phyloP scores from a whole-genome alignment of 2,888 invertebrate genomes.

The Plebejus argus region DNA sequence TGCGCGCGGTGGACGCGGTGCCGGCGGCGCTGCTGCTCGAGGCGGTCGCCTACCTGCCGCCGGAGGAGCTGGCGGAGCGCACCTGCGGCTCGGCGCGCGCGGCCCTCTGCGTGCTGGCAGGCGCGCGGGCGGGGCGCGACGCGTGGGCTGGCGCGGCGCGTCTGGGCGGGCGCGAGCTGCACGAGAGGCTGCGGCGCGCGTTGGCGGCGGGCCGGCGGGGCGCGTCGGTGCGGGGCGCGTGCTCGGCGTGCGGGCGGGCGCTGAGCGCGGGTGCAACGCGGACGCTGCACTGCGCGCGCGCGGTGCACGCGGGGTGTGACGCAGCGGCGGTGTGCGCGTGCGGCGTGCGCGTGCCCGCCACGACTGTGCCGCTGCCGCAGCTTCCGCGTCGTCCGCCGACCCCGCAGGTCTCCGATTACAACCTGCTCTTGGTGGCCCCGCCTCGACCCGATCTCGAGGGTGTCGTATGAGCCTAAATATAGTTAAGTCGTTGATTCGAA shows the following conservation, averaged over 20 bases:
- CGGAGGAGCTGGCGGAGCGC: slow-evolving; percentile 52
- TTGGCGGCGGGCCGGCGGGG: slow-evolving; percentile 57
- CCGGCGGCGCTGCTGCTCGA: slow-evolving; percentile 59
- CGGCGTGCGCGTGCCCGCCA: slow-evolving; percentile 52
- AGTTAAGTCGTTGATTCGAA: not conserved
- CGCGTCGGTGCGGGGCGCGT: slow-evolving; percentile 59
- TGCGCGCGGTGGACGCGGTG: slow-evolving; percentile 50
- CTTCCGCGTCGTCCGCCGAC: slow-evolving; percentile 43
- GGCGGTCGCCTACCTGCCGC: slow-evolving; percentile 61
- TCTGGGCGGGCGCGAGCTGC: slow-evolving; percentile 54
- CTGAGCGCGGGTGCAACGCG: slow-evolving; percentile 46
- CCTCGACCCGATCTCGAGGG: slow-evolving; percentile 73
- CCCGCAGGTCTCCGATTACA: slow-evolving; percentile 49
- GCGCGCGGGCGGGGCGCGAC: slow-evolving; percentile 46
- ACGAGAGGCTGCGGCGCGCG: slow-evolving; percentile 58
- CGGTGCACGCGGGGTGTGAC: slow-evolving; percentile 59
- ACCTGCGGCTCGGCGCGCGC: slow-evolving; percentile 52
- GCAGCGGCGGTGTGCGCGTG: slow-evolving; percentile 57
- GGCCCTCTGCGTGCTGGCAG: slow-evolving; percentile 52
- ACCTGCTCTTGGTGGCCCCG: slow-evolving; percentile 61
- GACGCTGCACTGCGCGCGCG: slow-evolving; percentile 47
- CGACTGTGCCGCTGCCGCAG: slow-evolving; percentile 45
- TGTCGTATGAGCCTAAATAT: slow-evolving; percentile 48
- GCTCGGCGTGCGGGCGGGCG: slow-evolving; percentile 56
- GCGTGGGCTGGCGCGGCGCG: slow-evolving; percentile 53